Base-by-base conservation (phyloP, 2,888 invertebrate genomes). In the Crepidodera aurea region DNA sequence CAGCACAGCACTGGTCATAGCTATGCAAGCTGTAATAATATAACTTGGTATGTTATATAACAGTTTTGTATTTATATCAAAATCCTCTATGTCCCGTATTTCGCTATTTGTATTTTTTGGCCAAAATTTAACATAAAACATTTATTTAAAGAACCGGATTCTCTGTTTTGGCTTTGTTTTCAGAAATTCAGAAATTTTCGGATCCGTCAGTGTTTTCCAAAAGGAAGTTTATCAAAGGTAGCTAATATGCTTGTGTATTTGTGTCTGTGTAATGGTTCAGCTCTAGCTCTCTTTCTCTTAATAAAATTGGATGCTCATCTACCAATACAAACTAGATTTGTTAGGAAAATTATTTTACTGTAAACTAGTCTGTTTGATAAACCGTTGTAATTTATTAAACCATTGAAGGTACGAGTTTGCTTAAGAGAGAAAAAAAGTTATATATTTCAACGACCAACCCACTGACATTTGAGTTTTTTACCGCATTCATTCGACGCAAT, bases 131-230 rank as follows among this genome's bases (percentile, higher is more conserved):
- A 34, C 12, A 34, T 3, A 12, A 29, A 7, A 12, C 1, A 34
- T 8, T 40, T 40, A 51, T 39, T 48, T 22, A 10, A 59, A 59
- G 46, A 40, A 25, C 46, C 57, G 66, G 78, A 74, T 80, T 76
- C 75, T 80, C 76, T 79, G 78, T 77, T 57, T 76, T 72, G 71
- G 67, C 64, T 76, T 78, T 77, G 68, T 84, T 87, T 86, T 81
- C 87, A 87, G 87, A 87, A 86, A 86, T 84, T 84, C 83, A 85
- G 86, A 84, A 84, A 82, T 83, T 85, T 85, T 84, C 83, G 82
- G 76, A 84, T 87, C 75, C 85, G 87, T 73, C 83, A 84, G 82
- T 81, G 86, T 80, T 84, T 87, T 83, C 87, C 87, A 71, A 83
- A 83, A 82, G 87, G 87, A 81, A 84, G 84, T 80, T 81, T 85